A percentile compares a stretch with the other conserved stretches of the same genome.
These are phyloP conservation scores for Pocillopora grandis DNA, from an alignment of 92 coral and sea anemone species.

Conservation along the genomic window DNA sequence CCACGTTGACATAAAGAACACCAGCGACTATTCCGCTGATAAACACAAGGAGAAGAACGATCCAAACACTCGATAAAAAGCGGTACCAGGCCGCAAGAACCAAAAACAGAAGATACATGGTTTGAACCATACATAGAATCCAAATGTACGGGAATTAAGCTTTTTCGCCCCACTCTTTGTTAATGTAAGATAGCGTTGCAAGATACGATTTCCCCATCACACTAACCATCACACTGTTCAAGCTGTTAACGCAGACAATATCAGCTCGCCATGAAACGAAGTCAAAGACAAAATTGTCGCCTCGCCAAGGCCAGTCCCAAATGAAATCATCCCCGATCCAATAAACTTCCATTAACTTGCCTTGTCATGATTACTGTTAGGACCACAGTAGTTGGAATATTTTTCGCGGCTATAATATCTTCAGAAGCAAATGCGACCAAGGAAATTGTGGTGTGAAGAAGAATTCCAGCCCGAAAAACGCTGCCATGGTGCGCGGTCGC, in stretches of 20 bases:
- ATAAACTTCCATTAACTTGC: slow-evolving; percentile 67
- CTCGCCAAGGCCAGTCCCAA: slow-evolving; percentile 71
- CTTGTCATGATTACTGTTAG: slow-evolving; percentile 51
- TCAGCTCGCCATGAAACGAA: slow-evolving; percentile 59
- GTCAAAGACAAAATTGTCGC: slow-evolving; percentile 67
- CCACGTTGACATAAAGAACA: slow-evolving; percentile 49
- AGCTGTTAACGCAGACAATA: slow-evolving; percentile 60
- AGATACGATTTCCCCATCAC: slow-evolving; percentile 73
- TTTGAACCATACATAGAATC: slow-evolving; percentile 59
- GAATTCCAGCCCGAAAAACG: slow-evolving; percentile 63
- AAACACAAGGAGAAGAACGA: slow-evolving; percentile 59
- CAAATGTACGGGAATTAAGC: slow-evolving; percentile 69
- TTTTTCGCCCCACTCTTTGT: slow-evolving; percentile 49
- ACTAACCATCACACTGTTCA: slow-evolving; percentile 73
- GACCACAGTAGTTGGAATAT: slow-evolving; percentile 65
- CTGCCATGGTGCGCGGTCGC: slow-evolving; percentile 52
- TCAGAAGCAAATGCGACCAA: slow-evolving; percentile 67
- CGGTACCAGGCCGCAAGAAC: slow-evolving; percentile 75
- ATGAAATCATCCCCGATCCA: slow-evolving; percentile 65
- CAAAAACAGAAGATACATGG: slow-evolving; percentile 60
- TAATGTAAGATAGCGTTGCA: slow-evolving; percentile 42
- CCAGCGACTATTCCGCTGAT: slow-evolving; percentile 66
- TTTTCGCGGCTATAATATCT: slow-evolving; percentile 74
- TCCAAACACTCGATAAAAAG: slow-evolving; percentile 61
- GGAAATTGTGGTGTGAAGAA: slow-evolving; percentile 16